phyloP scores from a whole-genome alignment of 2,113 vertebrate species.

The Amphilophus citrinellus region DNA sequence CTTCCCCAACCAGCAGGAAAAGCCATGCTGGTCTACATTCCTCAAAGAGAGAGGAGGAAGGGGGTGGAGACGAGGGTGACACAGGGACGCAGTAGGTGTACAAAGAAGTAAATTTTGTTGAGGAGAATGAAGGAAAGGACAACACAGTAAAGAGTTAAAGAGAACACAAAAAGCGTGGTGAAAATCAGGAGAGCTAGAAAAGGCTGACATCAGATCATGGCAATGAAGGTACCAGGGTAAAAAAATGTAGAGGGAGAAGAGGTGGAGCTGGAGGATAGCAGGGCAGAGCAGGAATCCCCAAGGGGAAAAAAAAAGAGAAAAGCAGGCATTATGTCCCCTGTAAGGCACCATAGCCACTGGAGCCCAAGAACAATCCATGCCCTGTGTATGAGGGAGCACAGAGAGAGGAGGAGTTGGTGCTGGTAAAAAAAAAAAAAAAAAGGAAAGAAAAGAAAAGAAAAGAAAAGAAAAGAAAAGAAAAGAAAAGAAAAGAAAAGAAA shows the following conservation, averaged over 20 bases:
- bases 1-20: slow-evolving; percentile 75
- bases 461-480: slow-evolving; percentile 10
- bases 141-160: slow-evolving; percentile 3
- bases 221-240: not conserved
- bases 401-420: not conserved
- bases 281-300: slow-evolving; percentile 40
- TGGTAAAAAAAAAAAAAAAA: not conserved
- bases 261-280: slow-evolving; percentile 1
- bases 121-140: slow-evolving; percentile 3
- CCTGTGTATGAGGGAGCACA: slow-evolving; percentile 64
- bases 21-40: slow-evolving; percentile 76
- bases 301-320: slow-evolving; percentile 54
- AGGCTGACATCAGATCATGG: not conserved
- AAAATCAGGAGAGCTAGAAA: not conserved
- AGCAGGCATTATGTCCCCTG: slow-evolving; percentile 64
- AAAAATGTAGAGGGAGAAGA: not conserved
- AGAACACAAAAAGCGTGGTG: not conserved
- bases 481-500: not conserved
- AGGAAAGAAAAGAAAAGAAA: not conserved
- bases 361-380: slow-evolving; percentile 74
- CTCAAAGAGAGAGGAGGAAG: slow-evolving; percentile 64
- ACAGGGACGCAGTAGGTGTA: slow-evolving; percentile 33
- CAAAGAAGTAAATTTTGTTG: slow-evolving; percentile 36
- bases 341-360: slow-evolving; percentile 59
- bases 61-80: slow-evolving; percentile 59